Evolutionary conservation across 2,113 vertebrate species (phyloP).

Genomic region (Solenodon paradoxus): DNA sequence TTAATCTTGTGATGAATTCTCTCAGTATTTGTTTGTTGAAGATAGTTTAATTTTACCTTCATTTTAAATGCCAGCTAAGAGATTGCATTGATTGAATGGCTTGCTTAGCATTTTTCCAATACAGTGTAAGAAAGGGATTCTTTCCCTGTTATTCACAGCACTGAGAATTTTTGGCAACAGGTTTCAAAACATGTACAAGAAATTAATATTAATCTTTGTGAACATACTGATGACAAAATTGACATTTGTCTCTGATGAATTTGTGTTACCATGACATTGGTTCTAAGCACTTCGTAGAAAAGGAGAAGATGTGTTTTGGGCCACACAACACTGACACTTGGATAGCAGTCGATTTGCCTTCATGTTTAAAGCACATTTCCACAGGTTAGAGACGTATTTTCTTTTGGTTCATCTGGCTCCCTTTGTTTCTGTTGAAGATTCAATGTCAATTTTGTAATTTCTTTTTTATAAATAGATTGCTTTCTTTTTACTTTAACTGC

Average conservation of each 20-base stretch:
- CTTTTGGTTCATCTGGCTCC: neutral
- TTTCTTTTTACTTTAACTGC: neutral
- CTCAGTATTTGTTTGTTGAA: neutral
- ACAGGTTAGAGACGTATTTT: neutral
- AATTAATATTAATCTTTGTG: constrained; percentile 47
- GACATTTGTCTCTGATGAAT: constrained; percentile 52
- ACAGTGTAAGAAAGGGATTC: neutral
- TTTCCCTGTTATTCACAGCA: neutral
- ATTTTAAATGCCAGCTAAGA: neutral
- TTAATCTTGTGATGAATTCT: neutral
- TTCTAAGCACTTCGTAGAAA: constrained; percentile 76
- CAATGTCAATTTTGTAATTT: neutral
- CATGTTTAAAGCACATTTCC: neutral
- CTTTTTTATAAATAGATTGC: neutral
- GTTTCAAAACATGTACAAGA: constrained; percentile 26
- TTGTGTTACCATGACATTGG: constrained; percentile 57
- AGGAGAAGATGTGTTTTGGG: constrained; percentile 72
- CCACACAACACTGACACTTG: constrained; percentile 73
- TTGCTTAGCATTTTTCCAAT: neutral
- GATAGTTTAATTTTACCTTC: neutral
- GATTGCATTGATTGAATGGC: neutral
- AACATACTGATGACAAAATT: constrained; percentile 52
- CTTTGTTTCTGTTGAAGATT: neutral
- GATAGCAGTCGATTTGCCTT: constrained; percentile 55
- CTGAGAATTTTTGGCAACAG: neutral